A percentile compares a stretch with the other conserved stretches of the same genome.
Evolutionary conservation across 2,113 vertebrate species (phyloP).

Genomic region (Gymnorhina tibicen): DNA sequence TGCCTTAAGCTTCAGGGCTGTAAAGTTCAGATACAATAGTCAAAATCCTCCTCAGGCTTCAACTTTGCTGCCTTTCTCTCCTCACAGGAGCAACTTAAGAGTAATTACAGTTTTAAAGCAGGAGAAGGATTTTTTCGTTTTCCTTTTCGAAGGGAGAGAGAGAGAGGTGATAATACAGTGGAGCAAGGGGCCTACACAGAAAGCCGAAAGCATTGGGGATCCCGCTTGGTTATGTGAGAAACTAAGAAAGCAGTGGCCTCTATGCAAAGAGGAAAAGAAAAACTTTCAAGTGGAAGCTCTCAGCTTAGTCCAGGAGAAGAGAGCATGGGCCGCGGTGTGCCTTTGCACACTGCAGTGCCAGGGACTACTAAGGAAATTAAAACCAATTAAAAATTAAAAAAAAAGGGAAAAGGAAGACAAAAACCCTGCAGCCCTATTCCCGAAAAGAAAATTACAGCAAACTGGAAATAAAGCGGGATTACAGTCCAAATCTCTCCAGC

Average conservation of each 20-base stretch:
- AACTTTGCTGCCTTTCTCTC: not conserved
- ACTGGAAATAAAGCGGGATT: not conserved
- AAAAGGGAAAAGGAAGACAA: not conserved
- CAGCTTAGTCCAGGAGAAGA: not conserved
- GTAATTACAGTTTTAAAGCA: not conserved
- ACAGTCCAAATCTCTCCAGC: not conserved
- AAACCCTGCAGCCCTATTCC: not conserved
- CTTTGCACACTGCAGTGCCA: not conserved
- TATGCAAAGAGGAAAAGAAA: not conserved
- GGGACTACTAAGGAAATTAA: not conserved
- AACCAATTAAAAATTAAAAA: not conserved
- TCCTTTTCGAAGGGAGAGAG: not conserved
- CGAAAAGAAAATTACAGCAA: not conserved
- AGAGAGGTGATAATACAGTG: not conserved
- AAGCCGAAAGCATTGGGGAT: not conserved
- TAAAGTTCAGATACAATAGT: slow-evolving; percentile 36
- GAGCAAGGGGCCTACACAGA: not conserved
- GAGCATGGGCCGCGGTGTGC: not conserved
- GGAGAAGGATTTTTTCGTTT: not conserved
- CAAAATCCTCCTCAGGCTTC: not conserved
- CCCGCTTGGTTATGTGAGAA: not conserved
- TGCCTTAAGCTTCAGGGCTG: slow-evolving; percentile 11
- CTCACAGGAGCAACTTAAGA: not conserved
- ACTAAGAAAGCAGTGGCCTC: not conserved
- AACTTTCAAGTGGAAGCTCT: slow-evolving; percentile 26